Conservation (phyloP, 1,140 invertebrate genomes). For the Gonatopus flavifemur region DNA sequence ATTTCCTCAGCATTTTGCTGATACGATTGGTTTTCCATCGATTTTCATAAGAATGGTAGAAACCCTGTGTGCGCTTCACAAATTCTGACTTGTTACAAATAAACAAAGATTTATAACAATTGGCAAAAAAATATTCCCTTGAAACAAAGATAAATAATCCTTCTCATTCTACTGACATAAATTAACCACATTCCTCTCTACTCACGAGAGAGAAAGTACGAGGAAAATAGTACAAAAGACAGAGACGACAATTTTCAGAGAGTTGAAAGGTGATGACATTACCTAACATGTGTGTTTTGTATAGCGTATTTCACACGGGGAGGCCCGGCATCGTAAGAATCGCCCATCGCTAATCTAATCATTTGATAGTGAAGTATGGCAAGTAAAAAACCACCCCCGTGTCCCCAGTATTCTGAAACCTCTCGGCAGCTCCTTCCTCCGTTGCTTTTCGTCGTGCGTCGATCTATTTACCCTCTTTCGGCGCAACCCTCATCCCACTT, state of each 20-base stretch:
- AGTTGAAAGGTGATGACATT: conserved; percentile 20
- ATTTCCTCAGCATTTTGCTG: no score
- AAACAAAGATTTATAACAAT: no score
- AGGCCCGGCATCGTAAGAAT: conserved; percentile 23
- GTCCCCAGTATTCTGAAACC: not conserved
- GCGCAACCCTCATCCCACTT: no score
- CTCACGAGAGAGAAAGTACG: not conserved
- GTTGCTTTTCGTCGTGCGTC: conserved; percentile 25
- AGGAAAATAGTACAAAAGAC: not conserved
- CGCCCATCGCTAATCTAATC: conserved; percentile 43
- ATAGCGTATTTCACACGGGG: conserved; percentile 50
- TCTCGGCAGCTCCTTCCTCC: conserved; percentile 11
- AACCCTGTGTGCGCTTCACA: no score
- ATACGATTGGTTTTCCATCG: no score
- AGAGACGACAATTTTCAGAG: conserved; percentile 10
- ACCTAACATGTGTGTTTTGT: conserved; percentile 48
- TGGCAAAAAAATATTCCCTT: no score
- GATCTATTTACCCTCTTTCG: conserved; percentile 34
- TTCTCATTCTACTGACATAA: no score
- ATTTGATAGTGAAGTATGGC: conserved; percentile 21
- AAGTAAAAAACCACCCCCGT: not conserved
- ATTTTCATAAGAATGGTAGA: no score
- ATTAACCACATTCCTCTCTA: no score
- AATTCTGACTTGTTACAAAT: no score
- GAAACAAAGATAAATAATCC: no score